Conservation (phyloP, 1,140 invertebrate species). For the Pseudomyrmex dendroicus region DNA sequence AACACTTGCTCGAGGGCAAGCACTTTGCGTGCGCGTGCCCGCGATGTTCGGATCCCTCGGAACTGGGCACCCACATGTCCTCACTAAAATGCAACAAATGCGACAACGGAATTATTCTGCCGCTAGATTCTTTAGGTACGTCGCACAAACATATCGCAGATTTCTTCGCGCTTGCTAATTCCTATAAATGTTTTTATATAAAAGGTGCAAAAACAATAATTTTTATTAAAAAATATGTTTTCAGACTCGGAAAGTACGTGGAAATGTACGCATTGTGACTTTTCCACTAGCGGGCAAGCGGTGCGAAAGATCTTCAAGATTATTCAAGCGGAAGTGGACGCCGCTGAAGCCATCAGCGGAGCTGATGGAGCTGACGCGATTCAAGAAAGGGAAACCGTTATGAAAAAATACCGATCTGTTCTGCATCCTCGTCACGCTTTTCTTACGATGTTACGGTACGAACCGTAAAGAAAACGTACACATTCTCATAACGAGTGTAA, state of each 20-base stretch:
- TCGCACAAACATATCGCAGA: not conserved
- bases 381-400: slow-evolving; percentile 86
- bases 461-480: not conserved
- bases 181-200: not conserved
- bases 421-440: slow-evolving; percentile 91
- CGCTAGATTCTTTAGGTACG: slow-evolving; percentile 89
- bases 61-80: slow-evolving; percentile 91
- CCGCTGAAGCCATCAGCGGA: slow-evolving; percentile 77
- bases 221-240: slow-evolving; percentile 18
- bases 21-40: slow-evolving; percentile 91
- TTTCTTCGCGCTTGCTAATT: not conserved
- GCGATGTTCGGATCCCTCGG: slow-evolving; percentile 91
- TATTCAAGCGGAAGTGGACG: slow-evolving; percentile 82
- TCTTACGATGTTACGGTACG: slow-evolving; percentile 86
- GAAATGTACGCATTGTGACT: slow-evolving; percentile 90
- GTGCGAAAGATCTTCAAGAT: slow-evolving; percentile 84
- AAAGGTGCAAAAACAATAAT: not conserved
- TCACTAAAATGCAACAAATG: slow-evolving; percentile 92
- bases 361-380: slow-evolving; percentile 87
- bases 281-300: slow-evolving; percentile 86
- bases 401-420: slow-evolving; percentile 87
- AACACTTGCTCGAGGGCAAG: slow-evolving; percentile 90
- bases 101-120: slow-evolving; percentile 88
- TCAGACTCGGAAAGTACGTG: slow-evolving; percentile 87
- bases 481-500: no score